phyloP scores from a whole-genome alignment of 2,113 vertebrate genomes.

The Pseudolaguvia tuberculata region DNA sequence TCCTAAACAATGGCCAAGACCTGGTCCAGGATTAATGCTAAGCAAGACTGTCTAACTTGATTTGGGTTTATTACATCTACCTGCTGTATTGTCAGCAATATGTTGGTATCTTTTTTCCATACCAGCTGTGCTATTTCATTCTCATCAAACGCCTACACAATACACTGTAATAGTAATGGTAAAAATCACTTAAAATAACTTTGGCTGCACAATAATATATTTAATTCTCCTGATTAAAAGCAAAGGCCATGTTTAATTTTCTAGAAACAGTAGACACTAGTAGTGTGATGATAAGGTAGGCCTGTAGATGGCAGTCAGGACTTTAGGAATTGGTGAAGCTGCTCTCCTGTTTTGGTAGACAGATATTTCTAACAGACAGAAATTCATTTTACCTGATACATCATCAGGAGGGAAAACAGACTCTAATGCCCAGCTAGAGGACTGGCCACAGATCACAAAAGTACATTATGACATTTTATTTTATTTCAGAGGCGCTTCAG shows the following conservation, averaged over 20 bases:
- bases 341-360: constrained; percentile 51
- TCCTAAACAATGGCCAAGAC: constrained; percentile 15
- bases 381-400: constrained; percentile 53
- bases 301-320: constrained; percentile 79
- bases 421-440: background rate
- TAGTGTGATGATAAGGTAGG: constrained; percentile 45
- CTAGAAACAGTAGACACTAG: background rate
- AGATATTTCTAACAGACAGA: no score
- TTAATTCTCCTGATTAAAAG: constrained; percentile 20
- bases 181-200: constrained; percentile 25
- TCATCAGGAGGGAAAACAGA: background rate
- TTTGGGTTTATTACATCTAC: constrained; percentile 14
- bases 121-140: constrained; percentile 31
- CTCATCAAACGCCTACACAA: constrained; percentile 16
- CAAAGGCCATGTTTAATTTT: constrained; percentile 21
- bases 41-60: constrained; percentile 39
- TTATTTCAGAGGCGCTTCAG: background rate
- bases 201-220: constrained; percentile 21
- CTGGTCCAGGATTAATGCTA: constrained; percentile 28
- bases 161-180: constrained; percentile 13
- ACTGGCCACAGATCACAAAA: background rate
- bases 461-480: background rate
- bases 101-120: constrained; percentile 12
- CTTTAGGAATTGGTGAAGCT: constrained; percentile 53
- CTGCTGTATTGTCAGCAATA: constrained; percentile 31